Conservation (phyloP, 1,140 invertebrate species). For the Bombyx mori region ASM3026992v2 NC_085115.1:1376501-1377000, state of each 20-base stretch:
- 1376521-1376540: conserved; percentile 63
- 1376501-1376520: conserved; percentile 21
- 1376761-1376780: conserved; percentile 76
- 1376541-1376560: conserved; percentile 82
- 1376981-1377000: conserved; percentile 42
- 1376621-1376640: conserved; percentile 77
- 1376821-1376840: conserved; percentile 75
- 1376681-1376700: conserved; percentile 79
- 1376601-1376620: conserved; percentile 81
- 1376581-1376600: conserved; percentile 77
- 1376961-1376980: conserved; percentile 58
- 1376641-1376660: conserved; percentile 77
- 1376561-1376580: conserved; percentile 79
- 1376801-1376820: conserved; percentile 73
- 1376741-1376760: conserved; percentile 65
- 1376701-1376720: conserved; percentile 80
- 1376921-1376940: conserved; percentile 78
- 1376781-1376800: conserved; percentile 78
- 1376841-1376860: conserved; percentile 82
- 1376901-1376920: conserved; percentile 78
- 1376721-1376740: conserved; percentile 75
- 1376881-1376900: conserved; percentile 74
- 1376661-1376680: conserved; percentile 79
- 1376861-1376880: conserved; percentile 79
- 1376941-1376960: conserved; percentile 70